A percentile compares a stretch with the other conserved stretches of the same genome.
phyloP scores from a whole-genome alignment of 64 coral and sea anemone genomes.

The Porites australiensis region DNA sequence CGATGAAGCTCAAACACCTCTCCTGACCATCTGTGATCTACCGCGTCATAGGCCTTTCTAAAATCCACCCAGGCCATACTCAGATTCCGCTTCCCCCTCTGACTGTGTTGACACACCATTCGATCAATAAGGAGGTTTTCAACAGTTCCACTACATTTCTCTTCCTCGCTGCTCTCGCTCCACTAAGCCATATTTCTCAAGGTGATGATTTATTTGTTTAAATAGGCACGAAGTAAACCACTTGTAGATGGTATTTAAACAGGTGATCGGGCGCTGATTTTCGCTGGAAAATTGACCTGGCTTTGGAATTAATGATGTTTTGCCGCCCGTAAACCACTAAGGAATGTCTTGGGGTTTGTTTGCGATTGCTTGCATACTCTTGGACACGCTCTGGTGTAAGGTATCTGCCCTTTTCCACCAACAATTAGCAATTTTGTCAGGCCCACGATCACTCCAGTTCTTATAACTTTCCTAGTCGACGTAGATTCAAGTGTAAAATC shows the following conservation, averaged over 20 bases:
- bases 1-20: slow-evolving; percentile 25
- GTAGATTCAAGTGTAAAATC: not conserved
- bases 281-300: too few relatives aligned
- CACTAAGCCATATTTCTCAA: not conserved
- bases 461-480: not conserved
- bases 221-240: too few relatives aligned
- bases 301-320: not conserved
- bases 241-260: not conserved
- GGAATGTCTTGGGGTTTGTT: not conserved
- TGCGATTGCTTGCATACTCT: not conserved
- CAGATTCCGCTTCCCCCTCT: too few relatives aligned
- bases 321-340: slow-evolving; percentile 11
- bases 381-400: not conserved
- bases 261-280: slow-evolving; percentile 17
- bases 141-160: not conserved
- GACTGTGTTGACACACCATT: not conserved
- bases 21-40: slow-evolving; percentile 8
- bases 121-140: not conserved
- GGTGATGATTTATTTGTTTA: not conserved
- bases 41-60: slow-evolving; percentile 12
- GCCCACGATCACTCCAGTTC: slow-evolving; percentile 21
- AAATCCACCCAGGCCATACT: not conserved
- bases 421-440: slow-evolving; percentile 10
- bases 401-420: slow-evolving; percentile 22
- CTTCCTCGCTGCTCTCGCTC: not conserved